Conservation (phyloP, 2,888 invertebrate genomes). For the Germaria angustata region DNA sequence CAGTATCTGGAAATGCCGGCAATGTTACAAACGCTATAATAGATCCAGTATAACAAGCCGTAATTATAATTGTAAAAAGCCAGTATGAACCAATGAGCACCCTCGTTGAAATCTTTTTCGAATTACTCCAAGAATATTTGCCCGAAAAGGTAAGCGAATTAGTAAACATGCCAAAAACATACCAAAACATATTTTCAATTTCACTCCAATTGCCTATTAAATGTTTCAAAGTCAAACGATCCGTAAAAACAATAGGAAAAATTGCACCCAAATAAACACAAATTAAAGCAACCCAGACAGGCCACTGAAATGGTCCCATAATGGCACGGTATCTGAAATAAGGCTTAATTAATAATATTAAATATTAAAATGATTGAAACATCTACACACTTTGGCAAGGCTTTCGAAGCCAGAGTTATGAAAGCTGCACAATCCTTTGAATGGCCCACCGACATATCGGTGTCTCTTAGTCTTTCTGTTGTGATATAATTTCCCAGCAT, state of each 20-base stretch:
- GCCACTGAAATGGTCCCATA: constrained; percentile 90
- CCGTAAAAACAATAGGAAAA: constrained; percentile 87
- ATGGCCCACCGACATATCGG: constrained; percentile 85
- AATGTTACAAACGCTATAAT: constrained; percentile 92
- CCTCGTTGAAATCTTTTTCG: constrained; percentile 85
- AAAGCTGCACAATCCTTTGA: constrained; percentile 89
- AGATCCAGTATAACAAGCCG: constrained; percentile 90
- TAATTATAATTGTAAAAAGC: constrained; percentile 92
- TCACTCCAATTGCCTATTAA: constrained; percentile 86
- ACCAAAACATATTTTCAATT: constrained; percentile 93
- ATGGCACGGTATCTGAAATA: constrained; percentile 87
- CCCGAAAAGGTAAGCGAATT: constrained; percentile 88
- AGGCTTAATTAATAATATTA: neutral
- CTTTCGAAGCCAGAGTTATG: constrained; percentile 88
- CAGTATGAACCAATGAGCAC: constrained; percentile 88
- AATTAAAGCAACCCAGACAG: constrained; percentile 88
- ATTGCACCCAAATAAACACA: constrained; percentile 87
- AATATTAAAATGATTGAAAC: neutral
- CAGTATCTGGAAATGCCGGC: constrained; percentile 87
- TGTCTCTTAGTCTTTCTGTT: constrained; percentile 78
- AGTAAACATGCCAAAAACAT: constrained; percentile 91
- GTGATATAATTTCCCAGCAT: constrained; percentile 88
- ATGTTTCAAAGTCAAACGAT: constrained; percentile 85
- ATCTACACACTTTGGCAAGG: constrained; percentile 86
- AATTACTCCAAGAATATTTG: constrained; percentile 86